Conservation (phyloP, 2,888 invertebrate species). For the Thyatira batis region DNA sequence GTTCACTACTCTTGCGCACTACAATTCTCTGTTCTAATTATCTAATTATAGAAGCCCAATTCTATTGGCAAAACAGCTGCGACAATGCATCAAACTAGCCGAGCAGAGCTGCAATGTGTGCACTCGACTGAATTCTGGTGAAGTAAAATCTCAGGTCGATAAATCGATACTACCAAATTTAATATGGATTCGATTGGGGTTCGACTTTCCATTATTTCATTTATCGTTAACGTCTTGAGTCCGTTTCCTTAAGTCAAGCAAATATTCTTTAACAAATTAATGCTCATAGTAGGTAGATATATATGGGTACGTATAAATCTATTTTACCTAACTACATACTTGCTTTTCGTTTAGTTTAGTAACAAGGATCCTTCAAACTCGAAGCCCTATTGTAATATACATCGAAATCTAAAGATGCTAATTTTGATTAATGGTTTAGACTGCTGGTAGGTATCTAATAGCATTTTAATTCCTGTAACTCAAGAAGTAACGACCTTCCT, state of each 20-base stretch:
- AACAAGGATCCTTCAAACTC: no score
- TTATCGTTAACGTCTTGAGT: not conserved
- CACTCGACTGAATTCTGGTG: not conserved
- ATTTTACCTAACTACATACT: no score
- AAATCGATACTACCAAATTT: no score
- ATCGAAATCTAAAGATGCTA: no score
- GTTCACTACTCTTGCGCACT: slow-evolving; percentile 1
- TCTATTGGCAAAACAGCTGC: slow-evolving; percentile 36
- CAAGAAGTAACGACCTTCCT: not conserved
- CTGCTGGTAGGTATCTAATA: not conserved
- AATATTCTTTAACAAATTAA: not conserved
- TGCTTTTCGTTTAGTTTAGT: no score
- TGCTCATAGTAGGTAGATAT: no score
- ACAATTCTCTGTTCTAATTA: slow-evolving; percentile 24
- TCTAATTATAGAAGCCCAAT: slow-evolving; percentile 33
- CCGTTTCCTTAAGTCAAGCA: no score
- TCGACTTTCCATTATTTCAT: no score
- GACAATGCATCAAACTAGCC: slow-evolving; percentile 26
- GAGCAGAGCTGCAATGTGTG: not conserved
- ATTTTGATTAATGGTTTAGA: no score
- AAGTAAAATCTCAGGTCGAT: not conserved
- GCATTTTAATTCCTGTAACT: not conserved
- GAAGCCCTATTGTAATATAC: no score
- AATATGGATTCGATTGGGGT: no score
- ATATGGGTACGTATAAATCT: no score